These are phyloP conservation scores for Pempheris klunzingeri DNA, from an alignment of 2,797 vertebrate genomes.

Conservation along the genomic window DNA sequence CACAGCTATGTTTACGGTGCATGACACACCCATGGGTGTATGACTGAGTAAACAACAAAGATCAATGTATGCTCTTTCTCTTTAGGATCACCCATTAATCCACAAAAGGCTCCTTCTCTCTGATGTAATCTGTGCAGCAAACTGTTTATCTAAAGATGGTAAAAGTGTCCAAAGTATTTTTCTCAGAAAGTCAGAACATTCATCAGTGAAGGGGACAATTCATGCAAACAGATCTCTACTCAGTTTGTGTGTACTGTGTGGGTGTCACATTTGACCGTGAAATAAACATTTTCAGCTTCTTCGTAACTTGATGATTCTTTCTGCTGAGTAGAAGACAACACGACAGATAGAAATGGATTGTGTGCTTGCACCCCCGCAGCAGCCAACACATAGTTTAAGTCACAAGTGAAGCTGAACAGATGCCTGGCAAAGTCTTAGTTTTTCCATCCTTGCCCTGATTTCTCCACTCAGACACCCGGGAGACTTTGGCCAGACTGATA, in stretches of 20 bases:
- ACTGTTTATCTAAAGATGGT: slow-evolving; percentile 10
- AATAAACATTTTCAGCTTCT: slow-evolving; percentile 1
- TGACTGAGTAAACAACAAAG: slow-evolving; percentile 10
- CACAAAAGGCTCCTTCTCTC: not conserved
- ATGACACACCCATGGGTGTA: slow-evolving; percentile 3
- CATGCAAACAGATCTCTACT: slow-evolving; percentile 11
- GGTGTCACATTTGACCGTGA: not conserved
- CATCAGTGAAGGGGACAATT: slow-evolving; percentile 1
- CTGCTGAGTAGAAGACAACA: slow-evolving; percentile 31
- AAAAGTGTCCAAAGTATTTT: slow-evolving; percentile 20
- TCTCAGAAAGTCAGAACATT: slow-evolving; percentile 2
- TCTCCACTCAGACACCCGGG: slow-evolving; percentile 57
- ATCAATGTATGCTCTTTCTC: slow-evolving; percentile 4
- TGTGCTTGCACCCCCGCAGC: slow-evolving; percentile 40
- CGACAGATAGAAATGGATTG: slow-evolving; percentile 33
- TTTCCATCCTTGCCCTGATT: slow-evolving; percentile 68
- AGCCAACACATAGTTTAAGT: slow-evolving; percentile 55
- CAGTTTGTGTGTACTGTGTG: not conserved
- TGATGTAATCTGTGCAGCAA: not conserved
- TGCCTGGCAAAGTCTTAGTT: slow-evolving; percentile 65
- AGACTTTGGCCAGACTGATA: slow-evolving; percentile 56
- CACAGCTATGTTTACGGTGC: slow-evolving; percentile 16
- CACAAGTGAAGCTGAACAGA: slow-evolving; percentile 77
- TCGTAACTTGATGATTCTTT: not conserved
- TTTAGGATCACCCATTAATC: not conserved